Conservation (phyloP, 2,888 invertebrate species). For the Byasa hedistus region DNA sequence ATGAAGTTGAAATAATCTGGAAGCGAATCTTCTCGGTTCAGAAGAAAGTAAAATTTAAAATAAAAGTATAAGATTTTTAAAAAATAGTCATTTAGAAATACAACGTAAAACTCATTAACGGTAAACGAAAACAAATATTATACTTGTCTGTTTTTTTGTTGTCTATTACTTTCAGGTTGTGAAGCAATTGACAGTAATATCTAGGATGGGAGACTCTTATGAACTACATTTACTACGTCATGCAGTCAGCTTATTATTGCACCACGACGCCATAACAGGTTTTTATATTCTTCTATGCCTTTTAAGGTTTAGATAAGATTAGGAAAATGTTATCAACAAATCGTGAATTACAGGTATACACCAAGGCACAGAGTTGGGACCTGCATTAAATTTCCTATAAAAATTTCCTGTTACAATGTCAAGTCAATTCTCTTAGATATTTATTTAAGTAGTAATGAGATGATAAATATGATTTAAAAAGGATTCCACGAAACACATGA, state of each 20-base stretch:
- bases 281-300: slow-evolving; percentile 36
- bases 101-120: background rate
- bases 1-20: too few species aligned
- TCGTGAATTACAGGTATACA: background rate
- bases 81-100: background rate
- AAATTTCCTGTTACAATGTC: background rate
- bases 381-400: background rate
- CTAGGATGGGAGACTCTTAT: slow-evolving; percentile 58
- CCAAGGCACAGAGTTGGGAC: background rate
- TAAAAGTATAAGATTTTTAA: background rate
- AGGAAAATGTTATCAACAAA: too few species aligned
- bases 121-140: too few species aligned
- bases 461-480: too few species aligned
- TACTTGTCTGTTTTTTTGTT: too few species aligned
- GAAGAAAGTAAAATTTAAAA: background rate
- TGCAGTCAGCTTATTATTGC: slow-evolving; percentile 83
- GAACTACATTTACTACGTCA: slow-evolving; percentile 70
- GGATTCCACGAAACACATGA: too few species aligned
- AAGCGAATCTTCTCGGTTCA: too few species aligned
- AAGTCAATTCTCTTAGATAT: too few species aligned
- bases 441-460: too few species aligned
- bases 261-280: slow-evolving; percentile 95
- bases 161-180: slow-evolving; percentile 45
- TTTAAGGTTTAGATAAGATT: too few species aligned
- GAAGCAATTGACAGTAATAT: slow-evolving; percentile 60